Percentiles rank a stretch among this genome's conserved stretches.
These are phyloP conservation scores for silkworm (Bombyx mori) DNA, from an alignment of 1,140 invertebrate genomes.

Conservation along the genomic window DNA sequence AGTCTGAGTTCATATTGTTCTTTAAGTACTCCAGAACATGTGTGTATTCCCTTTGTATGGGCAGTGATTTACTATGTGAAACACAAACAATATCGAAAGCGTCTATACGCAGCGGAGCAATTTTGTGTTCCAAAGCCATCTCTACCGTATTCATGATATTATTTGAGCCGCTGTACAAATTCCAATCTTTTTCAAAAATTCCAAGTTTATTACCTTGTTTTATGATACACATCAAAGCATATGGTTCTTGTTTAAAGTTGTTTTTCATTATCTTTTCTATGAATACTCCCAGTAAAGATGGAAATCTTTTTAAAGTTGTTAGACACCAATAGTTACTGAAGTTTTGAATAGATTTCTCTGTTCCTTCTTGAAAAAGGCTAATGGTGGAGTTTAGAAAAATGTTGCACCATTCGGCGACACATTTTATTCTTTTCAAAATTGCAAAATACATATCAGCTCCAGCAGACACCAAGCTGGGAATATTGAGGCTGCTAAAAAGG, in stretches of 20 bases:
- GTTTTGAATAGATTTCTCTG: conserved; percentile 43
- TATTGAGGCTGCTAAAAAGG: conserved; percentile 50
- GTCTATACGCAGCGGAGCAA: conserved; percentile 40
- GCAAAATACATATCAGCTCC: conserved; percentile 63
- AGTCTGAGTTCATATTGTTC: conserved; percentile 61
- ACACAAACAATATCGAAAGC: conserved; percentile 59
- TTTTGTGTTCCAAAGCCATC: conserved; percentile 31
- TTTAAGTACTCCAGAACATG: conserved; percentile 41
- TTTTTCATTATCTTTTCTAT: conserved; percentile 24
- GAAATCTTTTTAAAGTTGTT: conserved; percentile 56
- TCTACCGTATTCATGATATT: conserved; percentile 17
- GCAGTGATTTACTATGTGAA: conserved; percentile 35
- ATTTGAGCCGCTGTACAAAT: conserved; percentile 9
- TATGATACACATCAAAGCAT: conserved; percentile 39
- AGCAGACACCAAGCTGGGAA: conserved; percentile 57
- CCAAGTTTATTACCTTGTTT: conserved; percentile 55
- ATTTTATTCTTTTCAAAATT: conserved; percentile 44
- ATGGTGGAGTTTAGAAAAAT: conserved; percentile 29
- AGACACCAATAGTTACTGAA: conserved; percentile 62
- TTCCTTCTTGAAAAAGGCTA: too few relatives aligned
- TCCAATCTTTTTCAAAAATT: conserved; percentile 30
- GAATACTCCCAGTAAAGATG: conserved; percentile 28
- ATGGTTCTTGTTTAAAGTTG: conserved; percentile 27
- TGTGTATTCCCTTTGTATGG: conserved; percentile 34
- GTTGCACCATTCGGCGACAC: conserved; percentile 38